Evolutionary conservation across 1,140 invertebrate genomes (phyloP), one percentile per base, ranked within the genome.

Genomic region (Ruditapes philippinarum): DNA sequence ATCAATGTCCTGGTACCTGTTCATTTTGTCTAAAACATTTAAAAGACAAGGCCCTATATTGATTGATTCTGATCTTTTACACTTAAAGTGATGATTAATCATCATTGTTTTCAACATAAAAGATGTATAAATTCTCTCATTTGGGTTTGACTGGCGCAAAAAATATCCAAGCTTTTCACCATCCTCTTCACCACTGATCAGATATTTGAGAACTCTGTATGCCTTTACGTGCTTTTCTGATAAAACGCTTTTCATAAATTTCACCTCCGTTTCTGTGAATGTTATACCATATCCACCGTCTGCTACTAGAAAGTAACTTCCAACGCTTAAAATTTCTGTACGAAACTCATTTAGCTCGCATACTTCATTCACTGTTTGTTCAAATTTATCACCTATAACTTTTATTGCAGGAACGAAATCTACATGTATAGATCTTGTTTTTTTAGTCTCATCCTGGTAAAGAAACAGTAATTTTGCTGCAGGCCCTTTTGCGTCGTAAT

Each of bases 21-120:
- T 28, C 25, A 62, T 62, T n/a, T 62, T 25, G 1, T 62, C n/a
- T n/a, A 62, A 62, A 1, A 62, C 57, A 28, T 62, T 5, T 14
- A 62, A 62, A 1, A 62, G 4, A 62, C 57, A 62, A 28, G 57
- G n/a, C 5, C 57, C 25, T 28, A 62, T 7, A 11, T 62, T n/a
- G 7, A 2, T 11, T 62, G 57, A 28, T 28, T 62, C n/a, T 4
- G 57, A 62, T 5, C 9, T 25, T 74, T 17, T 45, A 28, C 70
- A 74, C 5, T 17, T n/a, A 49, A 49, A 74, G 25, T 74, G 70
- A 28, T 74, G 70, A 0, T 1, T 4, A 11, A 74, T 74, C 40
- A 74, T 74, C 38, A 40, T 45, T 22, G 40, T 74, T 74, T 74
- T 74, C 12, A 74, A 28, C 70, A 74, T 74, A 38, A 49, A 74